Conservation (phyloP, 2,888 invertebrate genomes). For the Perizoma flavofasciatum region DNA sequence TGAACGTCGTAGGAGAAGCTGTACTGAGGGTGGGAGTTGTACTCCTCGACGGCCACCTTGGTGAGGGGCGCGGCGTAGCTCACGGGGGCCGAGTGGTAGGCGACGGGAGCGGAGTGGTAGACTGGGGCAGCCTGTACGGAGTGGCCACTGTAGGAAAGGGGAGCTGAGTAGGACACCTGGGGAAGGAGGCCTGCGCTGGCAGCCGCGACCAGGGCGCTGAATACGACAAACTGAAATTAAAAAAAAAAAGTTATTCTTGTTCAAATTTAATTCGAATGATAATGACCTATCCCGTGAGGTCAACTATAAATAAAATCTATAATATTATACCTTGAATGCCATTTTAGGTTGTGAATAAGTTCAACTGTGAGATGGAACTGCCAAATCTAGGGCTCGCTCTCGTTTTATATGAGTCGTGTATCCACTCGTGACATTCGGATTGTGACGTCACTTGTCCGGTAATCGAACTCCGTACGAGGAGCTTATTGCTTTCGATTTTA, state of each 20-base stretch:
- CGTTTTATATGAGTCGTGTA: conserved; percentile 60
- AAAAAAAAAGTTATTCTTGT: conserved; percentile 22
- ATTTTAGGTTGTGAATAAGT: conserved; percentile 60
- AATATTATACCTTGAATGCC: conserved; percentile 66
- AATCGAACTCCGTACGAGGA: conserved; percentile 56
- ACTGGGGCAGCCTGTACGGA: conserved; percentile 34
- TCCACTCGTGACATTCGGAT: conserved; percentile 57
- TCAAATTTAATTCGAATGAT: neutral
- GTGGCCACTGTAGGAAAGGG: conserved; percentile 47
- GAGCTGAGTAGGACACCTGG: conserved; percentile 42
- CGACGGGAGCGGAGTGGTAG: conserved; percentile 38
- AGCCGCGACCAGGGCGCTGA: conserved; percentile 57
- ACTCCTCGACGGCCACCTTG: conserved; percentile 50
- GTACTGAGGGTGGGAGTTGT: conserved; percentile 61
- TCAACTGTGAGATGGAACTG: conserved; percentile 60
- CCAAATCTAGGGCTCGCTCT: conserved; percentile 49
- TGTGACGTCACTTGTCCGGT: conserved; percentile 63
- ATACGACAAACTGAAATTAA: conserved; percentile 58
- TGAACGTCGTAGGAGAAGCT: conserved; percentile 78
- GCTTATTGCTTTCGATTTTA: conserved; percentile 74
- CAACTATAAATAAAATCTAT: conserved; percentile 3
- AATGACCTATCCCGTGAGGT: too few species aligned
- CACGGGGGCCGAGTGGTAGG: conserved; percentile 51
- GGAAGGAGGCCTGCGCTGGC: conserved; percentile 59
- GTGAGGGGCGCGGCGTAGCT: conserved; percentile 55